Percentiles rank a stretch among this genome's conserved stretches.
These are phyloP conservation scores for Metacarcinus magister DNA, from an alignment of 2,888 invertebrate species.

Conservation along the genomic window DNA sequence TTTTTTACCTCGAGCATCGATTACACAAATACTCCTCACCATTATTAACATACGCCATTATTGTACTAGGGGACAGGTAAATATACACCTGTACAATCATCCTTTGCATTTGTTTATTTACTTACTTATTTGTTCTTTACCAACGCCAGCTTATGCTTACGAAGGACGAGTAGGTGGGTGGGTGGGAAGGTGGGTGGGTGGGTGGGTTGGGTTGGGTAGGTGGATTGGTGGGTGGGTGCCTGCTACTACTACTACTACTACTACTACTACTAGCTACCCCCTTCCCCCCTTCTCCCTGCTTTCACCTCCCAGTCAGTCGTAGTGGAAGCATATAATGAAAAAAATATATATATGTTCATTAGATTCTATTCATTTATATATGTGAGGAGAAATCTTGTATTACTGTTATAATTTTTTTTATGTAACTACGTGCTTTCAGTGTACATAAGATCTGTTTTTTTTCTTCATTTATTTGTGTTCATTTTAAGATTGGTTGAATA, in stretches of 20 bases:
- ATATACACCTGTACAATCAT: background rate
- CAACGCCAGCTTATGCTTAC: background rate
- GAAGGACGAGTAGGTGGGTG: background rate
- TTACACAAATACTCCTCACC: background rate
- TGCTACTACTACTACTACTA: background rate
- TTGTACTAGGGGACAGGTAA: background rate
- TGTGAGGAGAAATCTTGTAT: too few species aligned
- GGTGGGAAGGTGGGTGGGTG: too few species aligned
- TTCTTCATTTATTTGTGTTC: too few species aligned
- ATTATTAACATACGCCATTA: conserved; percentile 17
- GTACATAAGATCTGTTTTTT: too few species aligned
- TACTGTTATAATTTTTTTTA: too few species aligned
- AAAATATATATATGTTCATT: background rate
- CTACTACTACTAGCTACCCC: background rate
- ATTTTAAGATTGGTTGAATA: too few species aligned
- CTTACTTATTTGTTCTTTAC: background rate
- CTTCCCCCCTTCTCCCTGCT: background rate
- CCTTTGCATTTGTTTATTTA: background rate
- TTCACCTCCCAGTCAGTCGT: background rate
- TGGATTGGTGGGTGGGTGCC: background rate
- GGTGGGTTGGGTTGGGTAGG: too few species aligned
- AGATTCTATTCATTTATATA: too few species aligned
- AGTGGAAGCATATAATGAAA: background rate
- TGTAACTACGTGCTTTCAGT: too few species aligned
- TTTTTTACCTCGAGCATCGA: background rate